These are phyloP conservation scores for Oscheius sp. DNA, from an alignment of 2,888 invertebrate species.

Conservation along the genomic window DNA sequence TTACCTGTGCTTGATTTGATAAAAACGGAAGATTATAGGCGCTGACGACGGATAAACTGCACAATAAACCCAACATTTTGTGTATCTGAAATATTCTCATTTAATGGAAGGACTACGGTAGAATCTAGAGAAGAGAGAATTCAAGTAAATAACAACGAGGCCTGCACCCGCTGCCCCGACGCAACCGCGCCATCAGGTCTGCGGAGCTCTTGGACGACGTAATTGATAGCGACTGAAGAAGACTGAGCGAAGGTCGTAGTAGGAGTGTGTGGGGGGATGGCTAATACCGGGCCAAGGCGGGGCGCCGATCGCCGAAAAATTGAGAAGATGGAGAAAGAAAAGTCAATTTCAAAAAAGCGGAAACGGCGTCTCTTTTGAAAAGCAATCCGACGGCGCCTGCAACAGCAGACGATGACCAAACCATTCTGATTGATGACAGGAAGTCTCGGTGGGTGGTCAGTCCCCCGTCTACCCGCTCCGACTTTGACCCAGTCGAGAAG, in stretches of 20 bases:
- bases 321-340: conserved; percentile 5
- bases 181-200: too few relatives aligned
- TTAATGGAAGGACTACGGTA: background rate
- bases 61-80: conserved; percentile 12
- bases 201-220: conserved; percentile 23
- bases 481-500: background rate
- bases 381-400: background rate
- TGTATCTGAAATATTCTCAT: background rate
- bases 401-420: background rate
- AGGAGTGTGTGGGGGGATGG: background rate
- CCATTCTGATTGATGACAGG: background rate
- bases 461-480: background rate
- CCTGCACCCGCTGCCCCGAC: too few relatives aligned
- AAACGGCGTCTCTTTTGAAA: conserved; percentile 7
- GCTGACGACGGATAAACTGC: conserved; percentile 16
- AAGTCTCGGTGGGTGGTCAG: conserved; percentile 1
- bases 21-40: conserved; percentile 28
- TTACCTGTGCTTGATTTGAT: conserved; percentile 22
- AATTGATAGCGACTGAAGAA: conserved; percentile 22
- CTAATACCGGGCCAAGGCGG: conserved; percentile 2
- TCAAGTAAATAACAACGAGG: too few relatives aligned
- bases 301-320: conserved; percentile 1
- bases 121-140: background rate
- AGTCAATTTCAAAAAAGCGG: conserved; percentile 27
- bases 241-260: conserved; percentile 27